Base-by-base conservation (phyloP, 2,888 invertebrate species). In the Melipona beecheii region DNA sequence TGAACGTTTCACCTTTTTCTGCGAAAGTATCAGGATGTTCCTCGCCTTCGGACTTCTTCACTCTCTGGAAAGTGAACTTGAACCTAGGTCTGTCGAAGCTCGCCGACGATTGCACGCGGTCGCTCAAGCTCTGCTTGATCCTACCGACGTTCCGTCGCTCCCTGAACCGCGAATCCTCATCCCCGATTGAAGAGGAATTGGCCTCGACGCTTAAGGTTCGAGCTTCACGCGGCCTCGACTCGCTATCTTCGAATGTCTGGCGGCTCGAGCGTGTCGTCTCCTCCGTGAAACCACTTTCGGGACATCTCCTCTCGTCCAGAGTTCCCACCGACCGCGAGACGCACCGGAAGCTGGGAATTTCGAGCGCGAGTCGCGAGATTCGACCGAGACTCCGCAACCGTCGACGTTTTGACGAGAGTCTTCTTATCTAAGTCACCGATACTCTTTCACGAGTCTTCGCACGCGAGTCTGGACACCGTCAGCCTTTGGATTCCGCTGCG, bases 251-350 rank as follows among this genome's bases (percentile, higher is more conserved):
- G 81, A 75, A 93, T 92, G 79, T 93, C 93, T 78, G 93, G 93
- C 70, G 93, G 93, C 74, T 91, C 76, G 89, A 90, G 92, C 75
- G 90, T 88, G 87, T 88, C 90, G 88, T 91, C 85, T 81, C 82
- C 85, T 80, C 89, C 65, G 66, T 87, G 81, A 86, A 88, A 88
- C 87, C 90, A 92, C 90, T 90, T 90, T 75, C 88, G 91, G 69
- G 82, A 90, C 93, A 94, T 94, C 86, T 90, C 92, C 90, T 86
- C 84, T 83, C 88, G 88, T 92, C 92, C 92, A 92, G 92, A 92
- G 90, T 90, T 89, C 78, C 84, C 74, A n/a, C 27, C 62, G 72
- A 27, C 0, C 11, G 60, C 54, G 31, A 31, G 62, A 72, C 56
- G 6, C 36, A 36, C 17, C 27, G 31, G n/a, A 52, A 58, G 17